Evolutionary conservation across 2,797 vertebrate species (phyloP).

Genomic region (Spinus olivaceus): DNA sequence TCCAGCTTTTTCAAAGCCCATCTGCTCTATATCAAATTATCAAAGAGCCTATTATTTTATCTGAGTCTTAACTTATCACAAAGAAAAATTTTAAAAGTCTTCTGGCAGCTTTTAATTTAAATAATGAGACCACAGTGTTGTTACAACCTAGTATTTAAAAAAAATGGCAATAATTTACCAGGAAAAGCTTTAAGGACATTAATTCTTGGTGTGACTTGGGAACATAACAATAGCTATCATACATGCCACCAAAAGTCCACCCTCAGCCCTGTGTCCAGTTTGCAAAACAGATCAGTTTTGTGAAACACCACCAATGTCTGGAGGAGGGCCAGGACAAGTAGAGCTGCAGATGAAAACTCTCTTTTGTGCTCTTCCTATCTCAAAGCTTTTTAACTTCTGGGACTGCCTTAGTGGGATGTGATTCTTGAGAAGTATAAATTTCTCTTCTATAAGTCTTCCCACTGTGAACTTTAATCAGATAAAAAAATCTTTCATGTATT

Average conservation of each 20-base stretch:
- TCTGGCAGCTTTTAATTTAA: neutral
- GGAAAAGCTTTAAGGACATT: neutral
- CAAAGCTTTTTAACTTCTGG: neutral
- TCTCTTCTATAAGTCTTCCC: neutral
- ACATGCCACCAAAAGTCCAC: neutral
- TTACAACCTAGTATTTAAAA: neutral
- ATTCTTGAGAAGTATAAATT: neutral
- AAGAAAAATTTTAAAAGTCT: neutral
- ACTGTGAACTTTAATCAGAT: neutral
- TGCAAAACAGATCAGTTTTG: neutral
- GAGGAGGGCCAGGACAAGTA: neutral
- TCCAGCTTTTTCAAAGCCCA: neutral
- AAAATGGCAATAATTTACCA: neutral
- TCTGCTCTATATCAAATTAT: neutral
- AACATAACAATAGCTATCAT: fast-evolving
- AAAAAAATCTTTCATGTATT: neutral
- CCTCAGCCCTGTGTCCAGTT: neutral
- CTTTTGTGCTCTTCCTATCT: neutral
- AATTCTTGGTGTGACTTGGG: neutral
- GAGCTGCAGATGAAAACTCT: neutral
- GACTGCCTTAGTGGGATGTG: neutral
- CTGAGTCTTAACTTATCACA: neutral
- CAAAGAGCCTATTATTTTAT: neutral
- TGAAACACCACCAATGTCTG: neutral
- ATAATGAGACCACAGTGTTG: neutral